Evolutionary conservation across 2,888 invertebrate genomes (phyloP).

Genomic region (Ichneumoninae sp.): DNA sequence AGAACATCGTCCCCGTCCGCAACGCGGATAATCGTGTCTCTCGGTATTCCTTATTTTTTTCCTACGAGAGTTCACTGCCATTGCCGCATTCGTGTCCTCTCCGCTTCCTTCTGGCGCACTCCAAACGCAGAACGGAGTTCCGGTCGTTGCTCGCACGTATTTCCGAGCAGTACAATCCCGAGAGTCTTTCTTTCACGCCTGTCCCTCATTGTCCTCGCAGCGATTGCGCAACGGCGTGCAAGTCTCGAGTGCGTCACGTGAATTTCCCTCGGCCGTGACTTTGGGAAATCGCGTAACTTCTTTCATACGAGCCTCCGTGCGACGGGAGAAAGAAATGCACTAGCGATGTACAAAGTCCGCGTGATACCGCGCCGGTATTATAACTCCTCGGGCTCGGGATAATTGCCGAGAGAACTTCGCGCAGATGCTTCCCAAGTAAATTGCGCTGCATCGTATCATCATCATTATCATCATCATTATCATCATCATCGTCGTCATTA

Average conservation of each 20-base stretch:
- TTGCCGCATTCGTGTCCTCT: constrained; percentile 68
- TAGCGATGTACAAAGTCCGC: not conserved
- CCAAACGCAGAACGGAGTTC: constrained; percentile 72
- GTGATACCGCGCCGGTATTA: not conserved
- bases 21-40: constrained; percentile 46
- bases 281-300: constrained; percentile 62
- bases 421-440: constrained; percentile 33
- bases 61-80: constrained; percentile 78
- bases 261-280: constrained; percentile 64
- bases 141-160: constrained; percentile 75
- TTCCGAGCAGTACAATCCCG: constrained; percentile 5
- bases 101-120: constrained; percentile 50
- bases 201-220: constrained; percentile 59
- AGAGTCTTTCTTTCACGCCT: constrained; percentile 36
- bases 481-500: constrained; percentile 19
- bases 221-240: constrained; percentile 57
- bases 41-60: constrained; percentile 46
- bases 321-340: constrained; percentile 38
- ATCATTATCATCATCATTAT: constrained; percentile 21
- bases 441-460: constrained; percentile 33
- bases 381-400: constrained; percentile 8
- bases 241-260: constrained; percentile 35
- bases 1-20: constrained; percentile 48
- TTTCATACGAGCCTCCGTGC: constrained; percentile 27
- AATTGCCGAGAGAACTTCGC: constrained; percentile 27